phyloP scores from a whole-genome alignment of 2,113 vertebrate genomes.

The Tragelaphus strepsiceros region DNA sequence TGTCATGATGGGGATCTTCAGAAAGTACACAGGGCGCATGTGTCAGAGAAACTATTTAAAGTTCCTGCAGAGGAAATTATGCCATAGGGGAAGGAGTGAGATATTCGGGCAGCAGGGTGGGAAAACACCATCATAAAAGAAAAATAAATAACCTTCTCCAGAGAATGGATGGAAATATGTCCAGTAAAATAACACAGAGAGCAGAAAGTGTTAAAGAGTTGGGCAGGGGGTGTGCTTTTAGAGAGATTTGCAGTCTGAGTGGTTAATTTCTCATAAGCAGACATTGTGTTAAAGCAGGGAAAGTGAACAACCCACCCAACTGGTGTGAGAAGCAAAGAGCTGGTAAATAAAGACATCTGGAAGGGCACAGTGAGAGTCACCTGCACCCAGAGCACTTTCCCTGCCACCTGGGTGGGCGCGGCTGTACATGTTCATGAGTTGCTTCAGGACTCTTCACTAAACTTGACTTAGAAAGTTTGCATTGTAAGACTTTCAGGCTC shows the following conservation, averaged over 20 bases:
- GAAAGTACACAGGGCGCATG: not conserved
- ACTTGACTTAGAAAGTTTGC: not conserved
- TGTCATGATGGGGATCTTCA: not conserved
- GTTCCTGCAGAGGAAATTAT: conserved; percentile 11
- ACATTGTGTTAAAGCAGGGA: not conserved
- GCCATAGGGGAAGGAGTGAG: not conserved
- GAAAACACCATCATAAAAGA: not conserved
- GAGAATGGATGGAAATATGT: not conserved
- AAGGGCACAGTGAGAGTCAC: fast-evolving
- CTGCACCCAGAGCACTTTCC: not conserved
- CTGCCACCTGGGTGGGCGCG: fast-evolving
- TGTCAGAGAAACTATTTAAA: conserved; percentile 1
- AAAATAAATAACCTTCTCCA: conserved; percentile 18
- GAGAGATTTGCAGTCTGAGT: not conserved
- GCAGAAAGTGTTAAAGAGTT: not conserved
- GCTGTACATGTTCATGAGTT: fast-evolving
- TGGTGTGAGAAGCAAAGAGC: not conserved
- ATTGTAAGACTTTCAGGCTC: not conserved
- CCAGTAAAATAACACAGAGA: not conserved
- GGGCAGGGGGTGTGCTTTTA: not conserved
- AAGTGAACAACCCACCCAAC: fast-evolving
- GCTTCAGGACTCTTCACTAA: not conserved
- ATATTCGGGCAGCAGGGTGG: not conserved
- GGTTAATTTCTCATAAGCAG: not conserved
- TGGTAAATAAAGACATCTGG: not conserved